Base-by-base conservation (phyloP, 64 coral and sea anemone genomes). In the Actinia equina region DNA sequence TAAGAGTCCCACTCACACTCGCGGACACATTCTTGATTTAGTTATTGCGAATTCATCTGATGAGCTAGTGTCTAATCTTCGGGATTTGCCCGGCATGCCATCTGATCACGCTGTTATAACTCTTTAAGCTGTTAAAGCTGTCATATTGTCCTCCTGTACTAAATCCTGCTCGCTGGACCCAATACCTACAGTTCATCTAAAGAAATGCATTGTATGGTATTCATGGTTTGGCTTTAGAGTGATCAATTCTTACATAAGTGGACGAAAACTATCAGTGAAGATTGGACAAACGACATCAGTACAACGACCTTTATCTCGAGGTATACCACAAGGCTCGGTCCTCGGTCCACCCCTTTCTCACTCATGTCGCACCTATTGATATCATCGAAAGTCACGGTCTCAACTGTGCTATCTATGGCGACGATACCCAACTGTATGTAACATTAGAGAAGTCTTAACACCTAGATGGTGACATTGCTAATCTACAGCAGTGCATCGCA, bases 351-450 rank as follows among this genome's bases (percentile, higher is more conserved):
- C 64, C 17, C 26, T 86, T 12, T 86, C 44, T 69, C 59, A 13
- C 44, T 86, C 37, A 71, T 71, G 85, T 86, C 3, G 64, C 59
- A 64, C 64, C 59, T 44, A 69, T 44, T 43, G 59, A 71, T 11
- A 69, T 86, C 41, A 70, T 86, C 12, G 17, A 44, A n/a, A 87
- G 86, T 7, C 55, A 87, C 43, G 64, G 63, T 69, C 86, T 77
- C 49, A 87, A 45, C 25, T 71, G 64, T 9, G 64, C 63, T 77
- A 17, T 77, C 25, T 87, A 87, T 43, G 86, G 67, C 27, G 82
- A 84, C 49, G 82, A 84, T 58, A 58, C 58, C 6, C 58, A 84
- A n/a, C 22, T 86, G 45, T 86, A 64, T 86, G 49, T 86, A 37
- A 37, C 64, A 27, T 0, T 84, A 17, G 82, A 84, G 10, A 55